Conservation (phyloP, 2,888 invertebrate genomes). For the Lithophane ornitopus region DNA sequence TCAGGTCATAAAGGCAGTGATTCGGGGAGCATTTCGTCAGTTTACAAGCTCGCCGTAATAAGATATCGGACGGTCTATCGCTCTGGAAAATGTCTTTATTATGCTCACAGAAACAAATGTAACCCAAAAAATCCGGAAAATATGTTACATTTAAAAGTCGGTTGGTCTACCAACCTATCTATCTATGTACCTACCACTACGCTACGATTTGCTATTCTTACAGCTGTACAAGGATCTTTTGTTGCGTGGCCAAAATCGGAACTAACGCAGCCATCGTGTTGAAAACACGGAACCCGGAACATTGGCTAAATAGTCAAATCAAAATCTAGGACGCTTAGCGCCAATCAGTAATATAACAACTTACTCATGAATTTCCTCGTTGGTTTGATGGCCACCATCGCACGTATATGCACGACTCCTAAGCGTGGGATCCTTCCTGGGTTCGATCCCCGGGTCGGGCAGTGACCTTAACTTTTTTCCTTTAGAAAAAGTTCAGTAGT, state of each 20-base stretch:
- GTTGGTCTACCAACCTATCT: not conserved
- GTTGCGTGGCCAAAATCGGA: not conserved
- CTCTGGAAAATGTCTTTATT: constrained; percentile 83
- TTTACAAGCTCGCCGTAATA: constrained; percentile 86
- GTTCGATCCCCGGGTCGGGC: no score
- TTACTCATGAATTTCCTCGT: not conserved
- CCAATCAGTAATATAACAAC: not conserved
- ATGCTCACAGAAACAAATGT: constrained; percentile 74
- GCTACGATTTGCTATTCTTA: not conserved
- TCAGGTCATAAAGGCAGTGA: constrained; percentile 84
- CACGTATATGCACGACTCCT: no score
- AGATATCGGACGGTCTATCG: constrained; percentile 85
- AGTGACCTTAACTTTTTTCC: no score
- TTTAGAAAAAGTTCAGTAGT: no score
- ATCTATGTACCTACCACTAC: not conserved
- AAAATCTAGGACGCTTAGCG: no score
- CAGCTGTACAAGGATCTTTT: not conserved
- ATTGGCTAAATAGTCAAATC: no score
- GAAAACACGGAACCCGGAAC: no score
- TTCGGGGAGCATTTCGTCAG: constrained; percentile 83
- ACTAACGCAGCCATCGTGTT: not conserved
- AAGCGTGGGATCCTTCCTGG: no score
- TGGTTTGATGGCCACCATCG: no score
- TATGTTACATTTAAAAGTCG: constrained; percentile 6
- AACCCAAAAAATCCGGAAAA: constrained; percentile 21